Conservation (phyloP, 2,888 invertebrate species). For the Nephrocerus scutellatus region DNA sequence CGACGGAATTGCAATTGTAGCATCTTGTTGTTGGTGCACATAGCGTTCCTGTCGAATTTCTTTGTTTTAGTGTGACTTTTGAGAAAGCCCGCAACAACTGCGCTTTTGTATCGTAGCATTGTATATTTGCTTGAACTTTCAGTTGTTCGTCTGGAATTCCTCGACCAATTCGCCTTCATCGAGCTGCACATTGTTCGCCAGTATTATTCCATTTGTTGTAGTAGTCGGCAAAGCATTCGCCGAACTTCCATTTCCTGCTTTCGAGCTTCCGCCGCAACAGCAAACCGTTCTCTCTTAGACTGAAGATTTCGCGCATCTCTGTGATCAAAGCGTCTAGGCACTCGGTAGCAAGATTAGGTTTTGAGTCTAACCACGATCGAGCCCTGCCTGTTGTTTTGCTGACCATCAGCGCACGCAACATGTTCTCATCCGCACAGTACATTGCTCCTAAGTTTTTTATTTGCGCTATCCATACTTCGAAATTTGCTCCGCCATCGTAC, state of each 20-base stretch:
- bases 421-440: too few species aligned
- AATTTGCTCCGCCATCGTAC: too few species aligned
- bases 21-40: neutral
- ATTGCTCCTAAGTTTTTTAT: too few species aligned
- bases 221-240: conserved; percentile 12
- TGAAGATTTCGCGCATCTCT: conserved; percentile 1
- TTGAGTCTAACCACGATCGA: too few species aligned
- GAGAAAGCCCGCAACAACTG: conserved; percentile 15
- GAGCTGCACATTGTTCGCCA: conserved; percentile 12
- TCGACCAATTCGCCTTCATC: conserved; percentile 17
- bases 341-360: neutral
- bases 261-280: conserved; percentile 17
- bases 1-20: conserved; percentile 12
- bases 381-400: too few species aligned
- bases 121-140: conserved; percentile 15
- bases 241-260: conserved; percentile 12
- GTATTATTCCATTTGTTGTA: conserved; percentile 15
- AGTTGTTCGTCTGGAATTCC: conserved; percentile 17
- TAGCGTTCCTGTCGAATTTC: neutral
- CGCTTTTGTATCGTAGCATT: conserved; percentile 9
- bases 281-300: conserved; percentile 7
- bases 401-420: too few species aligned
- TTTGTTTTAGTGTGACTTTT: too few species aligned
- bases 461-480: too few species aligned
- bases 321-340: neutral